Evolutionary conservation across 2,888 invertebrate species (phyloP), one percentile per base, ranked within the genome.

Genomic region (Odontomyia ornata): DNA sequence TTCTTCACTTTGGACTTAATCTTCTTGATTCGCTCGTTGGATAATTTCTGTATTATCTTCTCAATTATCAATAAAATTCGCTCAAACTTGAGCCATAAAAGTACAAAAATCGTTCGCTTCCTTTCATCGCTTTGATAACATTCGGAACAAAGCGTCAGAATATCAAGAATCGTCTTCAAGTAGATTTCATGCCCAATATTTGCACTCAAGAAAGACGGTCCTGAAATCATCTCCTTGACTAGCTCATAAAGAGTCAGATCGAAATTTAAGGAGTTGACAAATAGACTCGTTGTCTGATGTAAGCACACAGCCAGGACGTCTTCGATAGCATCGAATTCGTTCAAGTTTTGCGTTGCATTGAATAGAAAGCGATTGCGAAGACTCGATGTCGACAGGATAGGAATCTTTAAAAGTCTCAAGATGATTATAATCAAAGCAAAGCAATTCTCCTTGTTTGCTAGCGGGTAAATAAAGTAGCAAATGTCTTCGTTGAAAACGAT

Each of bases 381-480:
- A 3, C 87, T 87, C 4, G 84, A 84, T 79, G 88, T 88, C 69
- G 89, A 89, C 52, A 91, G 80, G 27, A 91, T 83, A 0, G 92
- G 92, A 60, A 91, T 84, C 87, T 92, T 87, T 3, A 84, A 80
- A 23, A 86, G 79, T 76, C 91, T 80, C 79, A 94, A 86, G 80
- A 90, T 88, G 56, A 90, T 88, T 18, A 90, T 87, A 28, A 90
- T 89, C 81, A 93, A 86, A 82, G 89, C 89, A 83, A 92, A 89
- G 46, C 88, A 89, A 78, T 91, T 90, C 76, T 87, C 87, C 7
- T 87, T 86, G 67, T 88, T 88, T 56, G 90, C 88, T 64, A 91
- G 87, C 3, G 94, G 93, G 85, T 91, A 92, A 80, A 94, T 90
- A 83, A 93, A 89, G 81, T 91, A 91, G 1, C 89, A 88, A 11